phyloP scores from a whole-genome alignment of 1,140 invertebrate genomes.

The Dolichoris vasculosae region DNA sequence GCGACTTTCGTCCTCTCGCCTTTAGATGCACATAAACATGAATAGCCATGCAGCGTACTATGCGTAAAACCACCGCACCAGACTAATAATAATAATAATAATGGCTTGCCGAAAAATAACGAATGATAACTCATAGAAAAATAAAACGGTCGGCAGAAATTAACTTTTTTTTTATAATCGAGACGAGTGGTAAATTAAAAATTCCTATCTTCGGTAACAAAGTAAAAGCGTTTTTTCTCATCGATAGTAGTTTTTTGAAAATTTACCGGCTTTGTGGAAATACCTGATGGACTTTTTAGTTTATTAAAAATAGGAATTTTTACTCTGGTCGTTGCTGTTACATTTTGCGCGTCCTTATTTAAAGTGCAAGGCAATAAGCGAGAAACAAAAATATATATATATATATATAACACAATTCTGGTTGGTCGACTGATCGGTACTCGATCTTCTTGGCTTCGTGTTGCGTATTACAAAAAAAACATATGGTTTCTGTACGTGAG shows the following conservation, averaged over 20 bases:
- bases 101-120: background rate
- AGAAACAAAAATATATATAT: conserved; percentile 25
- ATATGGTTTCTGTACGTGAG: background rate
- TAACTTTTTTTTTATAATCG: background rate
- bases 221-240: background rate
- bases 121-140: background rate
- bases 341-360: background rate
- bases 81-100: conserved; percentile 1
- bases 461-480: conserved; percentile 2
- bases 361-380: conserved; percentile 37
- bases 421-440: background rate
- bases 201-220: background rate
- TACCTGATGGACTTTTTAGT: background rate
- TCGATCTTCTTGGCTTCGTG: background rate
- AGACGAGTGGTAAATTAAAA: background rate
- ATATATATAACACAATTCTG: conserved; percentile 15
- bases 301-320: background rate
- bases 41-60: conserved; percentile 67
- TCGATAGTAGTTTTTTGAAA: background rate
- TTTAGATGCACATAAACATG: conserved; percentile 68
- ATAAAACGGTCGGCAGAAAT: background rate
- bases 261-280: background rate
- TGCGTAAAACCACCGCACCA: conserved; percentile 3
- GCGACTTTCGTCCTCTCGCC: conserved; percentile 71
- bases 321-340: background rate